phyloP scores from a whole-genome alignment of 64 coral and sea anemone species.

The Montipora cactus region DNA sequence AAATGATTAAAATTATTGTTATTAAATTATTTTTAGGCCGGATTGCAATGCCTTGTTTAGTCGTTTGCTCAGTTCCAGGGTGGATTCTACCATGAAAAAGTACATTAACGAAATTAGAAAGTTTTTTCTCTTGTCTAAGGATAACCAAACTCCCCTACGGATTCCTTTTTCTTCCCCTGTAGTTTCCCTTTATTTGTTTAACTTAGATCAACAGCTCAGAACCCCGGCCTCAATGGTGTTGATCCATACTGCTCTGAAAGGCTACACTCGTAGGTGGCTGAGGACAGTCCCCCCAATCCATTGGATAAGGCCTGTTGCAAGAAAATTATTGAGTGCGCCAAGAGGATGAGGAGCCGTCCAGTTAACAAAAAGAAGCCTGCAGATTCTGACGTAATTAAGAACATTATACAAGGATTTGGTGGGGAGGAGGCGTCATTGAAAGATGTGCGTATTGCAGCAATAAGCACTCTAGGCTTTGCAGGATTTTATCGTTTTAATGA shows the following conservation, averaged over 20 bases:
- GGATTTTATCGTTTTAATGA: slow-evolving; percentile 46
- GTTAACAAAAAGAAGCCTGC: too few relatives aligned
- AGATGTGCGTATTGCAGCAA: slow-evolving; percentile 1
- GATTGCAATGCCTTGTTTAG: neutral
- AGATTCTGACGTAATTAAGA: neutral
- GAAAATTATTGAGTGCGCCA: neutral
- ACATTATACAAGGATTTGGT: neutral
- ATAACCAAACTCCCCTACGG: neutral
- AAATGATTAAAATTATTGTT: too few relatives aligned
- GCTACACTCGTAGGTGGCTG: neutral
- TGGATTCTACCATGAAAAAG: neutral
- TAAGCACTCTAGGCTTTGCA: neutral
- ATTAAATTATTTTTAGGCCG: neutral
- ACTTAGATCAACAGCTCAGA: neutral
- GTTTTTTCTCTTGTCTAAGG: neutral
- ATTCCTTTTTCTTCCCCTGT: neutral
- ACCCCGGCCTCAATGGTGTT: neutral
- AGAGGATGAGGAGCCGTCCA: neutral
- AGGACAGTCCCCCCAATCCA: neutral
- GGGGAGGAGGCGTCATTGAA: neutral
- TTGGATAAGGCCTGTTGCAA: neutral
- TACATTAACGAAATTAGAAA: neutral
- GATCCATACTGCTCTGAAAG: neutral
- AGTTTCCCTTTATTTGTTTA: neutral
- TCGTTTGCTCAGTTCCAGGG: neutral